Percentiles rank a stretch among this genome's conserved stretches.
phyloP scores from a whole-genome alignment of 2,113 vertebrate species.

The Malurus elegans region DNA sequence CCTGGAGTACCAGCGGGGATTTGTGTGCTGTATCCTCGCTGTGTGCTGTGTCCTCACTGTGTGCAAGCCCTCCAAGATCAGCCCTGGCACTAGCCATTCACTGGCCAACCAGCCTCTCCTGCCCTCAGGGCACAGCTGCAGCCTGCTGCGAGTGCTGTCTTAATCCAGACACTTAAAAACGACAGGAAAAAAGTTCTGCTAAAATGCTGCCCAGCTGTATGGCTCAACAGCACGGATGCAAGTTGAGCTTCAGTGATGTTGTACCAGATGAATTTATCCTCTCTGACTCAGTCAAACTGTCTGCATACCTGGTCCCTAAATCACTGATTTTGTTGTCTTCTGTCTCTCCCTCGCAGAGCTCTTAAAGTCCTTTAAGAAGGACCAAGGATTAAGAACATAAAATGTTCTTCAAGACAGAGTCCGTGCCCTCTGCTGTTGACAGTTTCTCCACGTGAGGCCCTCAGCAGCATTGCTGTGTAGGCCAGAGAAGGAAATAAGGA shows the following conservation, averaged over 20 bases:
- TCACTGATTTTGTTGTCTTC: neutral
- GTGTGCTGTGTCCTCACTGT: neutral
- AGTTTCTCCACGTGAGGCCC: neutral
- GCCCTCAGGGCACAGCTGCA: neutral
- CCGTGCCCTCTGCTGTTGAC: neutral
- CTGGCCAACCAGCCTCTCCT: neutral
- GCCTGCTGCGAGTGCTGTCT: neutral
- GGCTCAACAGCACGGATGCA: neutral
- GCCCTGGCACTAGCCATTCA: neutral
- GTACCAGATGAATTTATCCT: neutral
- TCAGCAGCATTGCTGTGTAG: neutral
- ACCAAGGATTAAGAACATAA: neutral
- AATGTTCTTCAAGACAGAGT: neutral
- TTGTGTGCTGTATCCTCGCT: rapidly evolving
- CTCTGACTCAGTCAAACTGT: neutral
- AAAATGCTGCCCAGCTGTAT: neutral
- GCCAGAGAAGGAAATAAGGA: neutral
- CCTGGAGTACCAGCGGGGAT: neutral
- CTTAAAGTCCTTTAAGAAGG: neutral
- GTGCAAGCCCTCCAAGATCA: too few relatives aligned
- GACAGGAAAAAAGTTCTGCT: neutral
- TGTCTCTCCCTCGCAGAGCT: neutral
- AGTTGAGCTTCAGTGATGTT: neutral
- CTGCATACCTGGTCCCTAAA: conserved; percentile 21
- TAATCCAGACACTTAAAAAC: neutral